phyloP scores from a whole-genome alignment of 2,113 vertebrate genomes.

The Jaculus jaculus region DNA sequence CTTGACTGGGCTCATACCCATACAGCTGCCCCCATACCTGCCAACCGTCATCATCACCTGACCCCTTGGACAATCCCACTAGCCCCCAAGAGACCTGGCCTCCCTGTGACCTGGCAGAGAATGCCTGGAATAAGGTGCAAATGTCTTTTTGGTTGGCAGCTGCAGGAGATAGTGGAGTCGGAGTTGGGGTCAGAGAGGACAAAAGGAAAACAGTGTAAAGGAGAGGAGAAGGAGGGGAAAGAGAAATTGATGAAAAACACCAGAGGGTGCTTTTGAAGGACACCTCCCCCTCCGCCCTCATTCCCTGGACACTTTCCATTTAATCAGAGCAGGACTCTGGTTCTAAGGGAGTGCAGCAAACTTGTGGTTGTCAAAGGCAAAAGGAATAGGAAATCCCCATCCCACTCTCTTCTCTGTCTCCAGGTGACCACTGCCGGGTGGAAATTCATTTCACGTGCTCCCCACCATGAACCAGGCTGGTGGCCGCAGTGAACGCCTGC shows the following conservation, averaged over 20 bases:
- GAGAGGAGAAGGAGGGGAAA: not conserved
- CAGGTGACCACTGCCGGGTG: constrained; percentile 60
- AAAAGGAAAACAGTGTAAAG: not conserved
- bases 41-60: not conserved
- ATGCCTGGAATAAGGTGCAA: not conserved
- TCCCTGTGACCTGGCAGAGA: not conserved
- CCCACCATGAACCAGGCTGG: constrained; percentile 70
- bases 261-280: constrained; percentile 58
- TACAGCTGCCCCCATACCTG: not conserved
- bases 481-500: constrained; percentile 69
- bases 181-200: not conserved
- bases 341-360: constrained; percentile 80
- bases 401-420: not conserved
- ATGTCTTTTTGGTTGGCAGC: not conserved
- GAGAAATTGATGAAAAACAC: constrained; percentile 46
- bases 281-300: constrained; percentile 39
- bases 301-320: constrained; percentile 74
- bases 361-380: constrained; percentile 75
- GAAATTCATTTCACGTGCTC: constrained; percentile 76
- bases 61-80: not conserved
- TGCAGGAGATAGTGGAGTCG: not conserved
- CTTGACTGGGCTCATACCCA: too few species aligned
- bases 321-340: constrained; percentile 74
- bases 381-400: constrained; percentile 16
- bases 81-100: not conserved